phyloP scores from a whole-genome alignment of 2,113 vertebrate species.

The Gymnobelideus leadbeateri region DNA sequence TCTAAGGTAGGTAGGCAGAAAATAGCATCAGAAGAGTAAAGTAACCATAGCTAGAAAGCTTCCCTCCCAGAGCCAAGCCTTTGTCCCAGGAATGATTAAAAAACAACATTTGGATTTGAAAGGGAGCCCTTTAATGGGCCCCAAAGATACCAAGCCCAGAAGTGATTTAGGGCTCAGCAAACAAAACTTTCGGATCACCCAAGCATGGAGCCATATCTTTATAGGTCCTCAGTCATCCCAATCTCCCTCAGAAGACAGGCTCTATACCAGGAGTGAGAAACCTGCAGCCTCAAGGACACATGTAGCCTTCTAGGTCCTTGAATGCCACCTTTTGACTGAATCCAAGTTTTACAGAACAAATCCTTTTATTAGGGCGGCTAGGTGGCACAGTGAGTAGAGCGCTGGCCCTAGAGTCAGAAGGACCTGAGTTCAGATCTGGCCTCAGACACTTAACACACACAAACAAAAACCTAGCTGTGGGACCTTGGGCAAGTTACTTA shows the following conservation, averaged over 20 bases:
- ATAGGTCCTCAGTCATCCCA: conserved; percentile 1
- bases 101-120: neutral
- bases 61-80: neutral
- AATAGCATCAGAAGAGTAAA: conserved; percentile 4
- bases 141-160: neutral
- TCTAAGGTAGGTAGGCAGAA: neutral
- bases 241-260: neutral
- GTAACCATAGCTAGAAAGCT: neutral
- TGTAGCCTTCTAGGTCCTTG: no score
- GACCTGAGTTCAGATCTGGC: no score
- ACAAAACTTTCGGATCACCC: neutral
- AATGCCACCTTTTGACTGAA: no score
- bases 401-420: no score
- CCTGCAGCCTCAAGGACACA: no score
- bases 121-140: neutral
- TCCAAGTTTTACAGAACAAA: no score
- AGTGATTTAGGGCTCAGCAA: neutral
- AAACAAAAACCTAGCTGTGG: no score
- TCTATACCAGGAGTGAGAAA: neutral
- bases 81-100: neutral
- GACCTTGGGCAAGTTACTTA: no score
- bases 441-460: no score
- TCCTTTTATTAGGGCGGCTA: no score
- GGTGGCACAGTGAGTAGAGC: no score
- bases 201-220: neutral